Conservation (phyloP, 2,888 invertebrate species). For the Flabesymbios commensalis region DNA sequence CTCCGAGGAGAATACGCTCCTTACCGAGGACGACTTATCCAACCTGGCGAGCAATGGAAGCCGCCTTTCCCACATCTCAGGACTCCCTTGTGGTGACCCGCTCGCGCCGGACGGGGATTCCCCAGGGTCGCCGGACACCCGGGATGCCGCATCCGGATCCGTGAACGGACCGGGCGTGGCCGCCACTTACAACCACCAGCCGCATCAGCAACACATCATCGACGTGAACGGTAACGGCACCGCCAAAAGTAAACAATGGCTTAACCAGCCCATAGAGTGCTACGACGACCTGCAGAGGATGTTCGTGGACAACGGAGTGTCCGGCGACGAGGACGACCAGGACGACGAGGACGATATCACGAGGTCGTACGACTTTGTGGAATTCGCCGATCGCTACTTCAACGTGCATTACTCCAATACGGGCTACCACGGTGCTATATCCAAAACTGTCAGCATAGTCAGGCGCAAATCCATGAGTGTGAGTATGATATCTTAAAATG, state of each 20-base stretch:
- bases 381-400: constrained; percentile 88
- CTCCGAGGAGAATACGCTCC: constrained; percentile 18
- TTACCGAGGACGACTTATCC: too few species aligned
- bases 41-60: too few species aligned
- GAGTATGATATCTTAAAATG: constrained; percentile 20
- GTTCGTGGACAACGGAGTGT: constrained; percentile 4
- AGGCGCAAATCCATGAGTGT: constrained; percentile 43
- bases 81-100: too few species aligned
- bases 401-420: constrained; percentile 72
- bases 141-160: constrained; percentile 2
- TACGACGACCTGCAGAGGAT: constrained; percentile 15
- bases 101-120: too few species aligned
- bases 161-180: constrained; percentile 11
- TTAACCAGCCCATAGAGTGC: not conserved
- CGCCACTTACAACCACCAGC: not conserved
- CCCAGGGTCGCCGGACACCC: too few species aligned
- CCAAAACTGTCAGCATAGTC: constrained; percentile 49
- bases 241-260: not conserved
- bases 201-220: constrained; percentile 8
- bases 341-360: constrained; percentile 34
- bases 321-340: constrained; percentile 64
- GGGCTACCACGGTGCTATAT: constrained; percentile 48
- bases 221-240: constrained; percentile 21
- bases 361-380: constrained; percentile 49
- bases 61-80: too few species aligned